phyloP scores from a whole-genome alignment of 1,140 invertebrate genomes.

The Rhizoglyphus robini region DNA sequence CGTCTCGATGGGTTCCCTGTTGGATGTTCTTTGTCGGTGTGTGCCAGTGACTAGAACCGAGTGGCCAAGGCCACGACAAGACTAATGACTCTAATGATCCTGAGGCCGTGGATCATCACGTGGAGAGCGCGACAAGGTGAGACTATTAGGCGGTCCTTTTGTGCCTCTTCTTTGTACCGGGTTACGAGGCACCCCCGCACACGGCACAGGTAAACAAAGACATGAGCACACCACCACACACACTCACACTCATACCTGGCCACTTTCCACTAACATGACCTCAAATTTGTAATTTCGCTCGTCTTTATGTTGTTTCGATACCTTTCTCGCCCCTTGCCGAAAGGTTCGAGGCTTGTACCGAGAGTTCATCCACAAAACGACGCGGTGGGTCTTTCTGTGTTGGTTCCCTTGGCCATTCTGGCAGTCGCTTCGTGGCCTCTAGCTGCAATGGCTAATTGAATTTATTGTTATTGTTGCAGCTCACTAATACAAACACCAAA shows the following conservation, averaged over 20 bases:
- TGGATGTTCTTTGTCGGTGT: neutral
- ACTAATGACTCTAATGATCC: neutral
- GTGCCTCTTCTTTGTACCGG: neutral
- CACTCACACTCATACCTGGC: neutral
- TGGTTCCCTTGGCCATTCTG: too few relatives aligned
- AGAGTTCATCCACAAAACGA: neutral
- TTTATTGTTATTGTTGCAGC: conserved; percentile 6
- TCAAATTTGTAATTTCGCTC: conserved; percentile 8
- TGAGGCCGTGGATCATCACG: neutral
- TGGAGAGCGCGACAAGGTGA: neutral
- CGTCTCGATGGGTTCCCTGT: too few relatives aligned
- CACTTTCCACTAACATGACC: neutral
- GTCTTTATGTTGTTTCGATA: neutral
- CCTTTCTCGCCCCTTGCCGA: neutral
- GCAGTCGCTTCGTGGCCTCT: too few relatives aligned
- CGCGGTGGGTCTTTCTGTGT: neutral
- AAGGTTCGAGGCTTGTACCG: too few relatives aligned
- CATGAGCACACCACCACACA: neutral
- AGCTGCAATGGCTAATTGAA: conserved; percentile 5
- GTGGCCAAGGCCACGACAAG: neutral
- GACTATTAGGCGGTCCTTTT: conserved; percentile 1
- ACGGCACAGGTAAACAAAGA: neutral
- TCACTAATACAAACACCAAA: neutral
- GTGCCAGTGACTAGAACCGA: neutral
- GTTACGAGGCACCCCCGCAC: neutral